phyloP scores from a whole-genome alignment of 2,113 vertebrate species.

The Poeciliopsis prolifica region DNA sequence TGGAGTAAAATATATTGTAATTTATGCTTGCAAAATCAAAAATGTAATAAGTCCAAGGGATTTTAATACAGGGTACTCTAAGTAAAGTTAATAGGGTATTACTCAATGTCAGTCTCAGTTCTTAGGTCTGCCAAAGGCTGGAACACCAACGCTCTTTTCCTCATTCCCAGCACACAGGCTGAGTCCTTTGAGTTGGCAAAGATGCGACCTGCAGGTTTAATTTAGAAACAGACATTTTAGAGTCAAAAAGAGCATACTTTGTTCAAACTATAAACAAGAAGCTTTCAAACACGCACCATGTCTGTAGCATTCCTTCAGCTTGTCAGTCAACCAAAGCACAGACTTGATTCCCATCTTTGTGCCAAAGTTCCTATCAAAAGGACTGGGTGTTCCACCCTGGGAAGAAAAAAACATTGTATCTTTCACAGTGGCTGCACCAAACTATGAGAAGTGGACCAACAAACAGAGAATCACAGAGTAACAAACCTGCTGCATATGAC shows the following conservation, averaged over 20 bases:
- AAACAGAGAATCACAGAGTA: not conserved
- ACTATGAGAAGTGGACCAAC: not conserved
- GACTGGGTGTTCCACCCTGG: conserved; percentile 89
- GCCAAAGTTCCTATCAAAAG: conserved; percentile 91
- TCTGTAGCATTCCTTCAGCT: conserved; percentile 89
- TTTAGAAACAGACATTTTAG: conserved; percentile 20
- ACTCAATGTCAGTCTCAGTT: conserved; percentile 88
- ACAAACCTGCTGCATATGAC: conserved; percentile 93
- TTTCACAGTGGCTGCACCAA: not conserved
- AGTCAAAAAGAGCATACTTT: not conserved
- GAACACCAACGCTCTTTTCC: conserved; percentile 85
- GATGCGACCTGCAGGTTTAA: conserved; percentile 83
- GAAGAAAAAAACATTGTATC: not conserved
- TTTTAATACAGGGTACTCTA: not conserved
- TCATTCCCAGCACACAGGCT: conserved; percentile 90
- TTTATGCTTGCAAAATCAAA: not conserved
- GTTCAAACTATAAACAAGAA: not conserved
- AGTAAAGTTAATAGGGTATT: conserved; percentile 46
- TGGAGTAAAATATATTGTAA: not conserved
- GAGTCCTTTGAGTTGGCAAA: conserved; percentile 89
- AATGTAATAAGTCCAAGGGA: not conserved
- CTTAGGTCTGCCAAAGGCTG: conserved; percentile 84
- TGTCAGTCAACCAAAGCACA: conserved; percentile 88
- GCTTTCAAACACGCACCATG: conserved; percentile 77
- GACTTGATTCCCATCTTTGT: conserved; percentile 92